Evolutionary conservation across 2,113 vertebrate species (phyloP), one percentile per base, ranked within the genome.

Genomic region (Syngnathus typhle): DNA sequence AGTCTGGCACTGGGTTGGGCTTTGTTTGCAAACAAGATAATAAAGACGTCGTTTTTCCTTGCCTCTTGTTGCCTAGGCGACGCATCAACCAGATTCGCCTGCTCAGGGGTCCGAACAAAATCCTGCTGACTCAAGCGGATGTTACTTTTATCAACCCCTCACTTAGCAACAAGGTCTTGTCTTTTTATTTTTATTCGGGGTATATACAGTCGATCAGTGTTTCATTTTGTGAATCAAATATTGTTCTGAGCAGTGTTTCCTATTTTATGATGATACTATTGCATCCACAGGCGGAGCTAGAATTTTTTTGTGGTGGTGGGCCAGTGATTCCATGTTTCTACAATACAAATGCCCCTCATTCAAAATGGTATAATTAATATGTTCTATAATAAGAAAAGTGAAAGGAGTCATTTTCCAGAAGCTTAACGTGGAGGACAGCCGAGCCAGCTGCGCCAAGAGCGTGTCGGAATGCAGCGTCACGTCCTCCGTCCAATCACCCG

Each of bases 71-170:
- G 5, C 47, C 16, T 61, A 93, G 92, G 74, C 88, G 89, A 62
- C 89, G 85, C 39, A 74, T 93, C 70, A 80, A 47, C 72, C 87
- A 90, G 73, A 86, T 92, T 18, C 82, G 80, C 44, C 55, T 91
- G 82, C 65, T 93, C 46, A 79, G 70, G 23, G 90, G 91, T n/a
- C 89, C 89, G 5, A 87, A 90, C 82, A 92, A 88, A 82, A 91
- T 93, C 72, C 46, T 91, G 21, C 82, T 93, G 67, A 92, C 90
- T 56, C 76, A 92, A 68, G 78, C 67, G 6, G 88, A 93, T 21
- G 89, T 93, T 64, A 92, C 90, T 0, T 93, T 93, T 44, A 92
- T 93, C 56, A 91, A 91, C 72, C 92, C 92, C 0, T 91, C 90
- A 0, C 81, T 93, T 1, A 93, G 92, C 81, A 88, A 89, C 74